A percentile compares a stretch with the other conserved stretches of the same genome.
Evolutionary conservation across 2,888 invertebrate genomes (phyloP).

Genomic region (Drosophila robusta): DNA sequence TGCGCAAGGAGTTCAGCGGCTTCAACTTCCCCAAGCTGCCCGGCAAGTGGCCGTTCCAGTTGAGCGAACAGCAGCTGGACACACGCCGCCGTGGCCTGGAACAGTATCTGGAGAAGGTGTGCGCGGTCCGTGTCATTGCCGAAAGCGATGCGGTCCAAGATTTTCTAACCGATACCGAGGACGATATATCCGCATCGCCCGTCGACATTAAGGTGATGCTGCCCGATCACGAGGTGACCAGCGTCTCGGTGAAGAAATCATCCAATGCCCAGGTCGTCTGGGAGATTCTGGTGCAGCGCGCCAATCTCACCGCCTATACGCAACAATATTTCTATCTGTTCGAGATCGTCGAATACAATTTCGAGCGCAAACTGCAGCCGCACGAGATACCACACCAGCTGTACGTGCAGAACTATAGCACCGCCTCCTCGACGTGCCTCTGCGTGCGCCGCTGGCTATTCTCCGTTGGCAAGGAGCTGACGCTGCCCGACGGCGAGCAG

Average conservation of each 20-base stretch:
- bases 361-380: conserved; percentile 96
- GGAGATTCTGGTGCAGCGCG: conserved; percentile 93
- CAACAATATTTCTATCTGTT: conserved; percentile 97
- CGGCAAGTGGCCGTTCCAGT: conserved; percentile 98
- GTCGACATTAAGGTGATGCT: conserved; percentile 93
- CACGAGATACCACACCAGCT: conserved; percentile 98
- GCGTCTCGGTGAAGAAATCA: conserved; percentile 94
- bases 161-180: conserved; percentile 96
- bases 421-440: conserved; percentile 97
- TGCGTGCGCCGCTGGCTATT: conserved; percentile 95
- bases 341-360: conserved; percentile 98
- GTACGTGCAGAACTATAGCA: conserved; percentile 99
- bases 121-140: conserved; percentile 98
- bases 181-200: conserved; percentile 90
- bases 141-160: conserved; percentile 99
- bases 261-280: conserved; percentile 96
- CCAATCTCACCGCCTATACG: conserved; percentile 91
- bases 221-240: conserved; percentile 95
- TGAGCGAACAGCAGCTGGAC: conserved; percentile 99
- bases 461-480: conserved; percentile 89
- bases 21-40: conserved; percentile 99
- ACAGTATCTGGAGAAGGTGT: conserved; percentile 98
- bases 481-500: conserved; percentile 89
- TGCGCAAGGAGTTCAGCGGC: conserved; percentile 97
- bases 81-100: conserved; percentile 97